Base-by-base conservation (phyloP, 1,140 invertebrate genomes). In the Diachasmimorpha longicaudata region DNA sequence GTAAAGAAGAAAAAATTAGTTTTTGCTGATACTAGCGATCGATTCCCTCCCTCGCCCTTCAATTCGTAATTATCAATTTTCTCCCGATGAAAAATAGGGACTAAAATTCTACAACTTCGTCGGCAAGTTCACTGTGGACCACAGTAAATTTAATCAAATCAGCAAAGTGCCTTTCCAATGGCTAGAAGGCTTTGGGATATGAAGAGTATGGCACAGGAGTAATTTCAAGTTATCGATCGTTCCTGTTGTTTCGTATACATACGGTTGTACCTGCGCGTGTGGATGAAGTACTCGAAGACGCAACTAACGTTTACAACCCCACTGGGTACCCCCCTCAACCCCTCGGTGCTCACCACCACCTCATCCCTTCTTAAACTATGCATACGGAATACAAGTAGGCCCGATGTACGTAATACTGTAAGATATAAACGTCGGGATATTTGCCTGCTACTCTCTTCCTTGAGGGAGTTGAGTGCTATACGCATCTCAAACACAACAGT, bases 401-500 rank as follows among this genome's bases (percentile, higher is more conserved):
- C 0, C 23, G 58, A 25, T 63, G 58, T 63, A 25, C 58, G 58
- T 63, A 63, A 63, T 63, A 21, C n/a, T 58, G 19, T 23, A 63
- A 25, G 58, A 63, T 63, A 63, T 63, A 63, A 63, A 63, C 8
- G 58, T 63, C 10, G 58, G 25, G 23, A 23, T 23, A 25, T 25
- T 63, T 63, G 58, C 58, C 58, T 31, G 58, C 14, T 63, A 63
- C 23, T 31, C 58, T 31, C 58, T 25, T 63, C 58, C 58, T 63
- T 31, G 23, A 25, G 21, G 58, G 58, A 63, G 14, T 63, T 63
- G 9, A 14, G 19, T 25, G 21, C 21, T 25, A 25, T 83, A 84
- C 79, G 78, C 81, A 85, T 85, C 84, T 83, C 81, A 85, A 84
- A 87, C 88, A 88, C 83, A 88, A 88, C 86, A 88, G 86, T 87